phyloP scores from a whole-genome alignment of 2,113 vertebrate genomes.

The Desmodus rotundus region DNA sequence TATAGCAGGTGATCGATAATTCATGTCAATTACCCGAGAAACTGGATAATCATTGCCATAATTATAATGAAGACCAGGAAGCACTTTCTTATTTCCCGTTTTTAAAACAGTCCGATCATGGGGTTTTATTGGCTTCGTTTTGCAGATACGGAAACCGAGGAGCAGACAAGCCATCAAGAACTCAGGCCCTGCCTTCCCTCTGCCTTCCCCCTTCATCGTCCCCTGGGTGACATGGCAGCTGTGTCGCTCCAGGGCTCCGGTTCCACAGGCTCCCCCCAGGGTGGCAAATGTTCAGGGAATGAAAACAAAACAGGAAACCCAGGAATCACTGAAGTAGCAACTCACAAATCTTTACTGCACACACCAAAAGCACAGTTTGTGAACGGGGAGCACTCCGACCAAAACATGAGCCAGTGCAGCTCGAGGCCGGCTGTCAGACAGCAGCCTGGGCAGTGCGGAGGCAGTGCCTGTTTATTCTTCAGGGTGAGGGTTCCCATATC shows the following conservation, averaged over 20 bases:
- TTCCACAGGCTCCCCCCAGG: not conserved
- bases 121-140: not conserved
- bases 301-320: not conserved
- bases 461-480: not conserved
- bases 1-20: not conserved
- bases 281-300: not conserved
- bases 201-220: not conserved
- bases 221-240: not conserved
- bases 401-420: not conserved
- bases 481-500: not conserved
- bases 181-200: not conserved
- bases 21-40: not conserved
- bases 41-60: not conserved
- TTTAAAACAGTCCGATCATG: not conserved
- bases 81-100: not conserved
- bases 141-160: not conserved
- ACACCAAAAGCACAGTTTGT: not conserved
- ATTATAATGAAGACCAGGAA: not conserved
- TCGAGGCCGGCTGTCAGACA: not conserved
- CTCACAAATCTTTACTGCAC: not conserved
- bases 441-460: not conserved
- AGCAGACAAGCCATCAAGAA: not conserved
- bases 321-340: not conserved
- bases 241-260: too few relatives aligned
- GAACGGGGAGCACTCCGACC: not conserved